Evolutionary conservation across 2,888 invertebrate genomes (phyloP), one percentile per base, ranked within the genome.

Genomic region (Acanthosoma haemorrhoidale): DNA sequence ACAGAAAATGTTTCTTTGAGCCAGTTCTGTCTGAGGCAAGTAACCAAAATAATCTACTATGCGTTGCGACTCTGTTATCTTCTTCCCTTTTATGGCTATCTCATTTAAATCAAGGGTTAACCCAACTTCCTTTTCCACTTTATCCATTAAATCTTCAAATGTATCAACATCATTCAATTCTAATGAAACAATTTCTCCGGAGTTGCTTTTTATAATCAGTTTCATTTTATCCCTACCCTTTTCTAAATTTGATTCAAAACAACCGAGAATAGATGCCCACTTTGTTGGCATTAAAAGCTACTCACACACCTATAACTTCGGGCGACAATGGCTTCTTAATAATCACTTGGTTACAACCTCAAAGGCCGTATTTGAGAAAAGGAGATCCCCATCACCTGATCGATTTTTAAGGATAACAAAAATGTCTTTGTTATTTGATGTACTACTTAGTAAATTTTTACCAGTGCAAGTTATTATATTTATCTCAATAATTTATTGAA

Each of bases 41-140:
- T 31, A 43, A 21, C 68, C 25, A 36, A 68, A 71, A 39, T 71
- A 75, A 25, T 75, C 75, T 9, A 73, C 64, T 11, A 75, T 74
- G 68, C 68, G 72, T 57, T 72, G 73, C 5, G 68, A 66, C 43
- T 75, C 75, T 9, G 66, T 71, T 15, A 75, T 73, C 51, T 61
- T 71, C 68, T 72, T 70, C 18, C 75, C 74, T 41, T 74, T 72
- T 8, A 71, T 71, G 6, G 73, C 73, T 15, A 75, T 68, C 66
- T 75, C 74, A 18, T 74, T 72, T n/a, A 74, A 51, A 64, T 75
- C 75, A 13, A 75, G 70, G 15, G 73, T 63, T 29, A 75, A 70
- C 11, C 75, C 75, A 25, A 70, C 69, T 68, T 75, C 73, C n/a
- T 69, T 39, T 64, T 73, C 71, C n/a, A 75, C 74, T 13, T 75